phyloP scores from a whole-genome alignment of 1,140 invertebrate genomes.

The Atta cephalotes region DNA sequence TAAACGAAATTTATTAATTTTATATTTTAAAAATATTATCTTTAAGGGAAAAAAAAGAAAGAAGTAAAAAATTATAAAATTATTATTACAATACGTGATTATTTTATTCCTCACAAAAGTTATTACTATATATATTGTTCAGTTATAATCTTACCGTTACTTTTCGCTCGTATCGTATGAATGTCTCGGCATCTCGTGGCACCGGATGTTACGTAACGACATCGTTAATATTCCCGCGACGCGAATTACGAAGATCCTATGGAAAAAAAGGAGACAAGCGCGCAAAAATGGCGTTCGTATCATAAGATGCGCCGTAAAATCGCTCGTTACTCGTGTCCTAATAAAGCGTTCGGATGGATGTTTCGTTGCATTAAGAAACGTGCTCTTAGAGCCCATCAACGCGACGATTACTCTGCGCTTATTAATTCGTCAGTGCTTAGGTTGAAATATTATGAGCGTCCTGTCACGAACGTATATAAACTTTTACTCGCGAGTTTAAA shows the following conservation, averaged over 20 bases:
- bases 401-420: conserved; percentile 30
- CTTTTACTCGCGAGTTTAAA: conserved; percentile 31
- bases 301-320: conserved; percentile 27
- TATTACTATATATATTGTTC: not conserved
- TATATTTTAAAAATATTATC: not conserved
- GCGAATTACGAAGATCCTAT: conserved; percentile 13
- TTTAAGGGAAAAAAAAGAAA: not conserved
- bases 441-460: conserved; percentile 19
- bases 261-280: conserved; percentile 36
- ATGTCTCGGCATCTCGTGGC: not conserved
- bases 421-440: conserved; percentile 35
- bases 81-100: not conserved
- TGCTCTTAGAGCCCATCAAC: not conserved
- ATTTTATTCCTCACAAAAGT: conserved; percentile 1
- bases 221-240: conserved; percentile 25
- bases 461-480: conserved; percentile 3
- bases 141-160: not conserved
- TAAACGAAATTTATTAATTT: not conserved
- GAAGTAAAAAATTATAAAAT: not conserved
- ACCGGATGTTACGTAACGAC: conserved; percentile 34
- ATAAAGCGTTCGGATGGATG: conserved; percentile 46
- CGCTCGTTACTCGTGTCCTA: conserved; percentile 42
- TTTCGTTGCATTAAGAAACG: conserved; percentile 45
- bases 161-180: conserved; percentile 18
- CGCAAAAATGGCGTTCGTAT: conserved; percentile 33